These are phyloP conservation scores for Egretta garzetta DNA, from an alignment of 2,113 vertebrate genomes.

Conservation along the genomic window DNA sequence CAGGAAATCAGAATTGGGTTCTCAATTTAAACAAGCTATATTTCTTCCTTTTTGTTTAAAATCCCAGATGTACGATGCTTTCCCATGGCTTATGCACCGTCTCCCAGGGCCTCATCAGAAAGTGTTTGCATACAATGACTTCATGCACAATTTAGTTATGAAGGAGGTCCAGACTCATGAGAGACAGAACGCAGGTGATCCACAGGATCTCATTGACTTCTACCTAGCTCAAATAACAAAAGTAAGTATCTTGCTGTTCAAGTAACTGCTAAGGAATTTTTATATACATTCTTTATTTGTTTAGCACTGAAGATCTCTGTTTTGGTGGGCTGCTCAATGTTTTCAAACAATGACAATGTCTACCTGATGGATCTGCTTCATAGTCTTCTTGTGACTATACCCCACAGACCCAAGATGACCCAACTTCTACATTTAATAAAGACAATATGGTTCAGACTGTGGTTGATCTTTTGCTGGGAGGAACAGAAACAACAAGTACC, in stretches of 20 bases:
- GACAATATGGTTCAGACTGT: slow-evolving; percentile 75
- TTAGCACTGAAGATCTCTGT: not conserved
- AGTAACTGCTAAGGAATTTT: not conserved
- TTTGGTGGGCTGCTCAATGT: not conserved
- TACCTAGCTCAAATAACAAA: slow-evolving; percentile 67
- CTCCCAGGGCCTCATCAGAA: slow-evolving; percentile 67
- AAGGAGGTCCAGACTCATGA: slow-evolving; percentile 41
- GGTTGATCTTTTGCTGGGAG: slow-evolving; percentile 76
- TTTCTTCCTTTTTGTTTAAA: not conserved
- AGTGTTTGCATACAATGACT: slow-evolving; percentile 31
- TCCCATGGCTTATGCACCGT: slow-evolving; percentile 44
- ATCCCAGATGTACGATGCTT: slow-evolving; percentile 62
- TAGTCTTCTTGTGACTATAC: not conserved
- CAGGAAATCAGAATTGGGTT: not conserved
- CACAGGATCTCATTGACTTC: slow-evolving; percentile 64
- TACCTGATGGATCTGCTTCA: not conserved
- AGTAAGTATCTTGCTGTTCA: slow-evolving; percentile 22
- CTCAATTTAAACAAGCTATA: not conserved
- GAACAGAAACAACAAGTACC: slow-evolving; percentile 73
- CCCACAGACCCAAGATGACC: slow-evolving; percentile 51
- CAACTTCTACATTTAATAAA: slow-evolving; percentile 68
- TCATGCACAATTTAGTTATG: slow-evolving; percentile 24
- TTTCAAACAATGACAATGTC: not conserved
- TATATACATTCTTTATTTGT: not conserved
- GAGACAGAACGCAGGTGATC: not conserved